phyloP scores from a whole-genome alignment of 2,888 invertebrate genomes.

The Poecilobothrus nobilitatus region DNA sequence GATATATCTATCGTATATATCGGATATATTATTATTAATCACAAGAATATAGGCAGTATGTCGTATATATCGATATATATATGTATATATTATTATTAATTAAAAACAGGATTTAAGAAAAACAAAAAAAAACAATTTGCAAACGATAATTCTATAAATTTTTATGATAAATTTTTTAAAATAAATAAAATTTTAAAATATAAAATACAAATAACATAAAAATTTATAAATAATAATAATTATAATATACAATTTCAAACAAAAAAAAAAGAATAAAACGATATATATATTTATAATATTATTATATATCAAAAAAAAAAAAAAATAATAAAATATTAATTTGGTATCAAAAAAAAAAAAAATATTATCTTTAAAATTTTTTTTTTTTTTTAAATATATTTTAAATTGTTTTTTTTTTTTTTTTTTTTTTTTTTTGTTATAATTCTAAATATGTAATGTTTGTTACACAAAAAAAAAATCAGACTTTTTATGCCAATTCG shows the following conservation, averaged over 20 bases:
- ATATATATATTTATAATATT: background rate
- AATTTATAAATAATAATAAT: too few relatives aligned
- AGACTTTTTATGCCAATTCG: constrained; percentile 10
- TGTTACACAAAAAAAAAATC: constrained; percentile 5
- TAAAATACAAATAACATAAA: too few relatives aligned
- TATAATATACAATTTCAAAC: background rate
- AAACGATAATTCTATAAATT: too few relatives aligned
- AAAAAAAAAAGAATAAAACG: background rate
- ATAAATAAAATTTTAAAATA: too few relatives aligned
- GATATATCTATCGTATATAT: too few relatives aligned
- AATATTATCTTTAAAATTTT: background rate
- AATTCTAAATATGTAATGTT: constrained; percentile 3
- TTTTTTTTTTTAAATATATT: background rate
- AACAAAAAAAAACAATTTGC: too few relatives aligned
- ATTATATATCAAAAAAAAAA: background rate
- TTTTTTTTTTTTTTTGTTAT: background rate
- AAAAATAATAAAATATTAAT: background rate
- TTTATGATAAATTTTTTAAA: too few relatives aligned
- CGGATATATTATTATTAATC: too few relatives aligned
- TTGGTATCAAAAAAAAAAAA: constrained; percentile 1
- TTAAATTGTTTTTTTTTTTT: background rate
- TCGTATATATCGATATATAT: too few relatives aligned
- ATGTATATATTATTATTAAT: too few relatives aligned
- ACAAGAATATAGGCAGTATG: too few relatives aligned
- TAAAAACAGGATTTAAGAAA: too few relatives aligned